Evolutionary conservation across 2,888 invertebrate species (phyloP).

Genomic region (Tetheella fluctuosa): DNA sequence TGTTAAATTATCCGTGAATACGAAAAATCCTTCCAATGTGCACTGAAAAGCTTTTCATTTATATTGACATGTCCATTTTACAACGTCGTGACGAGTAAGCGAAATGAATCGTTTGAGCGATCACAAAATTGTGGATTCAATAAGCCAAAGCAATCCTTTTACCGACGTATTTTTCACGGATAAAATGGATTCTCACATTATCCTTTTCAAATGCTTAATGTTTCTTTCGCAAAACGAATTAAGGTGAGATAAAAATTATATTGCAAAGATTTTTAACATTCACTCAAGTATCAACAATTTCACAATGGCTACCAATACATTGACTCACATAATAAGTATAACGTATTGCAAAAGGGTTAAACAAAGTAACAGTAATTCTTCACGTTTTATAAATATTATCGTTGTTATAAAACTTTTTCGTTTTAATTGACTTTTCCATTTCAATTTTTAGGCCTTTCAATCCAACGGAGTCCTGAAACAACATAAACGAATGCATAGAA

Average conservation of each 20-base stretch:
- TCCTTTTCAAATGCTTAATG: constrained; percentile 14
- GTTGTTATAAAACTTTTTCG: background rate
- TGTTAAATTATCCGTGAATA: constrained; percentile 79
- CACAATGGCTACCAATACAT: too few species aligned
- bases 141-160: constrained; percentile 34
- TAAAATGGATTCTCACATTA: constrained; percentile 31
- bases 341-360: too few species aligned
- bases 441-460: background rate
- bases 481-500: background rate
- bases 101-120: constrained; percentile 37
- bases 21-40: constrained; percentile 58
- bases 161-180: constrained; percentile 34
- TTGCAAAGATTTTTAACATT: background rate
- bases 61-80: constrained; percentile 44
- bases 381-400: background rate
- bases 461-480: background rate
- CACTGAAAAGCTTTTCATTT: constrained; percentile 41
- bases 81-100: constrained; percentile 22
- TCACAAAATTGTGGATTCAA: constrained; percentile 36
- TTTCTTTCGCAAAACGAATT: background rate
- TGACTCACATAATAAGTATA: too few species aligned
- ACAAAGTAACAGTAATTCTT: too few species aligned
- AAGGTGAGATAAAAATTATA: background rate
- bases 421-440: background rate
- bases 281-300: background rate